Evolutionary conservation across 1,140 invertebrate genomes (phyloP), one percentile per base, ranked within the genome.

Genomic region (Anastrepha obliqua): DNA sequence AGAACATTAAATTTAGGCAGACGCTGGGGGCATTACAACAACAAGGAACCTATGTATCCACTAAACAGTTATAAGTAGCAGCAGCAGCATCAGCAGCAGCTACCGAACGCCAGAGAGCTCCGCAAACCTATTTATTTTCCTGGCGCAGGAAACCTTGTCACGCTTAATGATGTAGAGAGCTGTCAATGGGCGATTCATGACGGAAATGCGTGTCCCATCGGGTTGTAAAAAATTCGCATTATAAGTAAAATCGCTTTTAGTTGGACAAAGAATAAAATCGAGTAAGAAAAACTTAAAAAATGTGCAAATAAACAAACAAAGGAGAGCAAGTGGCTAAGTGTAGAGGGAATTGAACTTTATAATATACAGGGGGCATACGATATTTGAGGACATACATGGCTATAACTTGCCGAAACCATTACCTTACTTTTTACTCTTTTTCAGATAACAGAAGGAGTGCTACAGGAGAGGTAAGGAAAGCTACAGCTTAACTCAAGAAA

Each of bases 161-260:
- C 39, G 17, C 39, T 74, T 74, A 74, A 47, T 74, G 67, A 74
- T n/a, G 67, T 74, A 44, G 39, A 39, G 67, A 74, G 39, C 67
- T 74, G 67, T 74, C 67, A 42, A 74, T 74, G 67, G 42, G 3
- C 11, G 42, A 47, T 74, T 74, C 67, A 47, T 74, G 39, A 44
- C 13, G 39, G 67, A 47, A 74, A 47, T 74, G 15, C 3, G 42
- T 42, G 67, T 15, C 11, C 39, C 67, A 11, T 74, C 39, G 39
- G 13, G 13, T 47, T 74, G 39, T 74, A 47, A 74, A 74, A 74
- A 17, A 47, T 74, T 74, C 67, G 13, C 42, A 74, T 74, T 74
- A n/a, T 47, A 74, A 15, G 29, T 39, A 13, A 29, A 42, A 67
- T 67, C 29, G 5, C 20, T 65, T 65, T 39, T 65, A 8, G 29